Evolutionary conservation across 1,140 invertebrate genomes (phyloP), one percentile per base, ranked within the genome.

Genomic region (Chrysopa pallens): DNA sequence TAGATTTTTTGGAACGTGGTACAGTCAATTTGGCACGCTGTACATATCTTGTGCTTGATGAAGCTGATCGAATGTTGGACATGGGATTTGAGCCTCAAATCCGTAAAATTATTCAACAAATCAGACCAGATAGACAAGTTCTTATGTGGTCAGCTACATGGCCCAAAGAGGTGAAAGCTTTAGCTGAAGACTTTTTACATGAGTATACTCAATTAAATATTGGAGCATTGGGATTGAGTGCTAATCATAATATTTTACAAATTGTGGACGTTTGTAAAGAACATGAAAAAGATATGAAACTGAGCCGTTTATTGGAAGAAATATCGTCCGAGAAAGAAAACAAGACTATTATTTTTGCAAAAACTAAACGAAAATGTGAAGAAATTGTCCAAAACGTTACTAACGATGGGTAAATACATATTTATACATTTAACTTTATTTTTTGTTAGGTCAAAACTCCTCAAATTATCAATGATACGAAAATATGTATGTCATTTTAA

Each of bases 51-150:
- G 91, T 95, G 11, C 63, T 96, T 42, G 91, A 96, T 58, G 91
- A 96, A 62, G 91, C 91, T 23, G 91, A 95, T 58, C 69, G 91
- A 33, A 95, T 95, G 91, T 64, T 95, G 45, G 91, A 95, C 57
- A 95, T 95, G 90, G 90, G 90, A 23, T 95, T 95, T 59, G 91
- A 95, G 58, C 90, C 90, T 0, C 90, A 95, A 61, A 95, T 95
- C 55, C 70, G 88, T 36, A 91, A 92, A 64, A 93, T 94, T 56
- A 74, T 95, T 38, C 80, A 86, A 53, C 85, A 93, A 63, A 87
- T 92, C 48, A 60, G 86, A 66, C 84, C 84, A 14, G 84, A 91
- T 52, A 64, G 87, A 56, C 87, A 92, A 23, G 17, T 23, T 2
- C 55, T 76, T 6, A 94, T 94, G 89, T 94, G 88, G 84, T 89